These are phyloP conservation scores for Temnopleurus reevesii DNA, from an alignment of 53 echinoderm and acorn worm species.

Conservation along the genomic window DNA sequence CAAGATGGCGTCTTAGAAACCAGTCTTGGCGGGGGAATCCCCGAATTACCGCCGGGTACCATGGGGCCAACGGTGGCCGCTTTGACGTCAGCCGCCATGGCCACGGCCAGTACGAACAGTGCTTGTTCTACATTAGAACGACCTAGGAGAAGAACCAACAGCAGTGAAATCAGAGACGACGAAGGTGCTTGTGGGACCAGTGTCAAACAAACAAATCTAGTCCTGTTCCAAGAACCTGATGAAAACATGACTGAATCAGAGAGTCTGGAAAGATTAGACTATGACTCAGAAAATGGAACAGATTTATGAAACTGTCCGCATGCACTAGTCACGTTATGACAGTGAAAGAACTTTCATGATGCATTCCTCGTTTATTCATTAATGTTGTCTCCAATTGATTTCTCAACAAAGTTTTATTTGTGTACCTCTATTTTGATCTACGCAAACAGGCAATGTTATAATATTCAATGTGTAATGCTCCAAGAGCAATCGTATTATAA, in stretches of 20 bases:
- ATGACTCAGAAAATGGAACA: slow-evolving; percentile 88
- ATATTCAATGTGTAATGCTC: neutral
- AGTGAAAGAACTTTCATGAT: neutral
- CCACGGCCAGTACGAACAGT: slow-evolving; percentile 29
- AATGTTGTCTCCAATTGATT: neutral
- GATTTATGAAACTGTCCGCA: slow-evolving; percentile 64
- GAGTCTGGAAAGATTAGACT: slow-evolving; percentile 63
- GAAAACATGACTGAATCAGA: slow-evolving; percentile 59
- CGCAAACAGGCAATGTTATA: neutral
- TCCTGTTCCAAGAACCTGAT: slow-evolving; percentile 84
- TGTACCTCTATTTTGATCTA: slow-evolving; percentile 31
- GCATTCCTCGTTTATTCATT: neutral
- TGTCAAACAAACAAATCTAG: slow-evolving; percentile 74
- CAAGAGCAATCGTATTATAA: neutral
- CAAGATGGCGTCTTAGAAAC: slow-evolving; percentile 92
- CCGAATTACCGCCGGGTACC: slow-evolving; percentile 32
- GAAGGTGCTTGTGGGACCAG: slow-evolving; percentile 4
- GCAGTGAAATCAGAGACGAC: slow-evolving; percentile 33
- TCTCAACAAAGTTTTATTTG: neutral
- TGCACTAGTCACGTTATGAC: neutral
- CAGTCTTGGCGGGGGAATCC: slow-evolving; percentile 80
- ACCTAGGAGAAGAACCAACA: slow-evolving; percentile 44
- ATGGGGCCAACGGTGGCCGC: slow-evolving; percentile 47
- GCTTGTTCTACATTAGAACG: slow-evolving; percentile 36
- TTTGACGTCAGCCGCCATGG: slow-evolving; percentile 30